Percentiles rank a stretch among this genome's conserved stretches.
These are phyloP conservation scores for Ageneiosus marmoratus DNA, from an alignment of 2,113 vertebrate species.

Conservation along the genomic window DNA sequence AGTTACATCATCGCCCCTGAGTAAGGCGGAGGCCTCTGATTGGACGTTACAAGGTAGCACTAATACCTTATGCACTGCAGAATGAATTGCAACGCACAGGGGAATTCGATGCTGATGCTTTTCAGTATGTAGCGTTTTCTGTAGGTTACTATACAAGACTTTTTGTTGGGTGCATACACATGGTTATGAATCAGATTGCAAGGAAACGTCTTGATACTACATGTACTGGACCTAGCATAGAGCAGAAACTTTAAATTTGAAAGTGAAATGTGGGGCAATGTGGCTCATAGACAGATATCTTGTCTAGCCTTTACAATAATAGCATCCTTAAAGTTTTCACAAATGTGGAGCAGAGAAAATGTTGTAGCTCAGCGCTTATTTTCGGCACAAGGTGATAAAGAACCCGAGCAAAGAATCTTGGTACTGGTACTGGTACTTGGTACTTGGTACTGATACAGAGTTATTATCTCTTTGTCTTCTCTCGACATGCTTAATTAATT, in stretches of 20 bases:
- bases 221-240: too few relatives aligned
- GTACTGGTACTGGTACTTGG: too few relatives aligned
- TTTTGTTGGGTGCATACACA: background rate
- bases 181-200: background rate
- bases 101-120: background rate
- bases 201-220: background rate
- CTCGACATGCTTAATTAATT: slow-evolving; percentile 8
- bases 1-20: background rate
- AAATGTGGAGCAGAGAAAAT: background rate
- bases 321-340: background rate
- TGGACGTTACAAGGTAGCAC: background rate
- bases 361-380: background rate
- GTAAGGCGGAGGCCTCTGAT: background rate
- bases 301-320: background rate
- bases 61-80: background rate
- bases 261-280: background rate
- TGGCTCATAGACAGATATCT: background rate
- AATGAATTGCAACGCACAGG: background rate
- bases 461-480: slow-evolving; percentile 35
- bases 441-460: slow-evolving; percentile 16
- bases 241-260: background rate
- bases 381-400: background rate
- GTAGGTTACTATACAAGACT: background rate
- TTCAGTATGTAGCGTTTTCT: background rate
- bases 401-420: background rate